A percentile compares a stretch with the other conserved stretches of the same genome.
phyloP scores from a whole-genome alignment of 2,797 vertebrate species.

The Bradypodion ventrale region DNA sequence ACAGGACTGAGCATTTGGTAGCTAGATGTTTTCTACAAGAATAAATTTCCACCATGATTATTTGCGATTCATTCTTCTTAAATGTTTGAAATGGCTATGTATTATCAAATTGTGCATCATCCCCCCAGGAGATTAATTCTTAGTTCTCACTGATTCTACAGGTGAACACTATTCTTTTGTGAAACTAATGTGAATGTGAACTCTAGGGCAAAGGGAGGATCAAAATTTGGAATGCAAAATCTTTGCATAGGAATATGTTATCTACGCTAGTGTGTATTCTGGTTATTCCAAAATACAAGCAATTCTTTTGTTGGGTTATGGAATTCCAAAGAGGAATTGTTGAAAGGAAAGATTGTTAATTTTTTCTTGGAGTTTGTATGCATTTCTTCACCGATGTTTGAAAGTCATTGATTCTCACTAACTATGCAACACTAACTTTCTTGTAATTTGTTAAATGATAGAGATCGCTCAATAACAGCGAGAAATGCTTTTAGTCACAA shows the following conservation, averaged over 20 bases:
- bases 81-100: background rate
- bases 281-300: background rate
- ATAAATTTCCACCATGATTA: background rate
- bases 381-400: background rate
- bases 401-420: background rate
- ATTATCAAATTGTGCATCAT: background rate
- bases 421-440: background rate
- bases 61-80: background rate
- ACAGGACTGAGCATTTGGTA: too few species aligned
- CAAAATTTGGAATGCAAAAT: background rate
- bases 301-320: background rate
- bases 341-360: background rate
- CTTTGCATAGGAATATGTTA: background rate
- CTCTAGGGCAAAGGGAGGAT: background rate
- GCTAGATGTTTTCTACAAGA: background rate
- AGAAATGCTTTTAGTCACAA: background rate
- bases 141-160: background rate
- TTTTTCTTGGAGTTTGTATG: background rate
- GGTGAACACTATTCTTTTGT: background rate
- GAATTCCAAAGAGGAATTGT: background rate
- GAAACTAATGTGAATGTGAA: background rate
- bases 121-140: background rate
- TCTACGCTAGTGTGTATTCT: constrained; percentile 3
- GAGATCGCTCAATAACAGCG: background rate
- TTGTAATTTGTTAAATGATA: background rate